phyloP scores from a whole-genome alignment of 2,888 invertebrate genomes.

The Hermaeophaga mercurialis region DNA sequence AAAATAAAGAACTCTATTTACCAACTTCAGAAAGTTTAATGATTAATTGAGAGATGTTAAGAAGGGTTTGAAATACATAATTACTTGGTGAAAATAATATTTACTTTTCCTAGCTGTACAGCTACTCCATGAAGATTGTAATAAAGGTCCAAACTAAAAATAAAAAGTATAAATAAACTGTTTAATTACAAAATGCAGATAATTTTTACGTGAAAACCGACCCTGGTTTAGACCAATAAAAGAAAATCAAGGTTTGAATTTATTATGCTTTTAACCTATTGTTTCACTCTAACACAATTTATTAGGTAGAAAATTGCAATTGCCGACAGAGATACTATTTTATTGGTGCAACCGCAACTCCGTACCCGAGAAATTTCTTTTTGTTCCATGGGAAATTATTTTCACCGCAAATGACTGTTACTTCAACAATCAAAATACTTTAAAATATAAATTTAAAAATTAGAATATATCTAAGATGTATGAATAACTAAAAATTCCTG shows the following conservation, averaged over 20 bases:
- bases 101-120: neutral
- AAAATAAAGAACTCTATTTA: constrained; percentile 23
- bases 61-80: constrained; percentile 1
- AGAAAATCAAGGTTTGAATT: neutral
- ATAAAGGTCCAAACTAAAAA: too few relatives aligned
- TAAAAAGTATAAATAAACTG: too few relatives aligned
- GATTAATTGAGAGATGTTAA: constrained; percentile 17
- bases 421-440: neutral
- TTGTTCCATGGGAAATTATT: neutral
- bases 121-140: too few relatives aligned
- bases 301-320: neutral
- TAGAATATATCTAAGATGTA: too few relatives aligned
- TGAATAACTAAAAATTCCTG: too few relatives aligned
- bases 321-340: neutral
- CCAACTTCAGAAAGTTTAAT: constrained; percentile 20
- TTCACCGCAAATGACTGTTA: neutral
- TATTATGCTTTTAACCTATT: neutral
- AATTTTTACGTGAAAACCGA: too few relatives aligned
- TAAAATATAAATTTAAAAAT: too few relatives aligned
- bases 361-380: neutral
- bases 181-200: too few relatives aligned
- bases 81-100: neutral
- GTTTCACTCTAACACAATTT: neutral
- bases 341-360: neutral
- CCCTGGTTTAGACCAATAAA: neutral